These are phyloP conservation scores for Heliconius hortense DNA, from an alignment of 2,888 invertebrate species.

Conservation along the genomic window DNA sequence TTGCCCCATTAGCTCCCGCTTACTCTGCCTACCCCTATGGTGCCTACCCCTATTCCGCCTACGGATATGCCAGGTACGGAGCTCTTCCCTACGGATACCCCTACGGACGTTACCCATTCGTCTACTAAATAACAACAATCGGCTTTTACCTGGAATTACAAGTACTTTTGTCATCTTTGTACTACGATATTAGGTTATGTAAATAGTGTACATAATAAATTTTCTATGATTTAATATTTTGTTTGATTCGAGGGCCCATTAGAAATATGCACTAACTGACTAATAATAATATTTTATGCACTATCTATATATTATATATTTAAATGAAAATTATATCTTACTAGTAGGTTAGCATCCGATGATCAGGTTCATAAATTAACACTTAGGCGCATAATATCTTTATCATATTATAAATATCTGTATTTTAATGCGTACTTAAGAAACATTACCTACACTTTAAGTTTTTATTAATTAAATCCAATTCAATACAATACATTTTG, in stretches of 20 bases:
- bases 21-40: conserved; percentile 48
- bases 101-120: conserved; percentile 48
- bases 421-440: background rate
- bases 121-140: conserved; percentile 46
- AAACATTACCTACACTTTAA: background rate
- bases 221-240: conserved; percentile 17
- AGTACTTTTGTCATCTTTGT: conserved; percentile 8
- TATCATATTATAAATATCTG: background rate
- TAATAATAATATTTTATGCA: no score
- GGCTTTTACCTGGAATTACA: conserved; percentile 1
- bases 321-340: background rate
- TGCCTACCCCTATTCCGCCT: conserved; percentile 36
- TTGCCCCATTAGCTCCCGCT: conserved; percentile 49
- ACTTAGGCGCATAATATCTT: background rate
- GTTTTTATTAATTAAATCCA: background rate
- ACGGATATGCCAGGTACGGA: conserved; percentile 38
- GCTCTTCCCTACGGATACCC: conserved; percentile 48
- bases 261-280: background rate
- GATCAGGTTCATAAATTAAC: background rate
- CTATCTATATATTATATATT: background rate
- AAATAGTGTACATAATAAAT: conserved; percentile 44
- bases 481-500: background rate
- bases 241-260: conserved; percentile 10
- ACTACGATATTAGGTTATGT: conserved; percentile 31
- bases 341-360: background rate